A percentile compares a stretch with the other conserved stretches of the same genome.
Evolutionary conservation across 2,113 vertebrate species (phyloP).

Genomic region (Tamias sibiricus): DNA sequence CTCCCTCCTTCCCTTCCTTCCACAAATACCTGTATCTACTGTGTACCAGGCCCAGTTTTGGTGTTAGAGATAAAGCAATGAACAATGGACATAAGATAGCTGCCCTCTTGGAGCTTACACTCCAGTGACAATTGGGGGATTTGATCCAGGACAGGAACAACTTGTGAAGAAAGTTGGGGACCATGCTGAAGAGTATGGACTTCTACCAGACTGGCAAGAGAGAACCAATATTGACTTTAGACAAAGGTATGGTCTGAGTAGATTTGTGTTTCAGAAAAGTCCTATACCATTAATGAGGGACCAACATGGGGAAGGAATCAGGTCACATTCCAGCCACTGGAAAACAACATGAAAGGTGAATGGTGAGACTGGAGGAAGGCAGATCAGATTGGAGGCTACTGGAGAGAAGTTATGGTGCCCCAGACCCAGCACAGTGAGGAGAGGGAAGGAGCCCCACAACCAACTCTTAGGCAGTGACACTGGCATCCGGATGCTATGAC

Average conservation of each 20-base stretch:
- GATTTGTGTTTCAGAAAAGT: constrained; percentile 1
- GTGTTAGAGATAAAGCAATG: neutral
- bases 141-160: neutral
- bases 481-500: neutral
- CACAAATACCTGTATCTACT: neutral
- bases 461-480: neutral
- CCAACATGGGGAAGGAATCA: constrained; percentile 60
- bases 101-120: neutral
- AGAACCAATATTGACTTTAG: neutral
- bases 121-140: neutral
- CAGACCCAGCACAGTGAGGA: neutral
- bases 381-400: neutral
- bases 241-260: neutral
- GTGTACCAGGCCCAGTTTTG: neutral
- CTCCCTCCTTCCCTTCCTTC: neutral
- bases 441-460: neutral
- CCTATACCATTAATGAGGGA: constrained; percentile 28
- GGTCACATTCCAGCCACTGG: constrained; percentile 67
- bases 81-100: neutral
- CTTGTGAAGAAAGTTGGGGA: neutral
- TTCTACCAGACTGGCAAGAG: neutral
- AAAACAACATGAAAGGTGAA: neutral
- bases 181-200: neutral
- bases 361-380: neutral
- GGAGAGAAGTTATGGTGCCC: accelerated